Evolutionary conservation across 2,797 vertebrate species (phyloP), one percentile per base, ranked within the genome.

Genomic region (Onychomys leucogaster): DNA sequence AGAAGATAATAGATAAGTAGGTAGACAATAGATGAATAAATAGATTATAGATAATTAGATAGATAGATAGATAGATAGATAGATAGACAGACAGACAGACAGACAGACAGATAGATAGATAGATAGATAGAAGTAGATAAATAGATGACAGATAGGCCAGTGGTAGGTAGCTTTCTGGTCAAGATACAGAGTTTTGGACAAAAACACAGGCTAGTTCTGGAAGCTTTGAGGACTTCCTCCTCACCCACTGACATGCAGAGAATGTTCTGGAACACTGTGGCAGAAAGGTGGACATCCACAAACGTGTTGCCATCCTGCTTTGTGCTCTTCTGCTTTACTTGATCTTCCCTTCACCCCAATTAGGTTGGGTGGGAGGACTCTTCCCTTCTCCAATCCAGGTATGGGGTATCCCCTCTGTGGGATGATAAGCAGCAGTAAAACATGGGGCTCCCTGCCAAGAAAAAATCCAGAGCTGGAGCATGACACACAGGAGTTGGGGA

Each of bases 321-420:
- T 4, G 1, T 27, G 63, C 25, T 43, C 0, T 13, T 41, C 76
- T 67, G 7, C 83, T 46, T 59, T n/a, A 4, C 17, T 41, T 14
- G 10, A 37, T 27, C 69, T 85, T 34, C 85, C n/a, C 94, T 71
- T 37, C 27, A 46, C 27, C 23, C 43, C 6, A 0, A 3, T 2
- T 21, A 19, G 27, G 12, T 5, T 78, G 5, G 29, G 25, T 7
- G 0, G 27, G 16, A 25, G 29, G 32, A 2, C 27, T 46, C 57
- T 61, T 77, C 49, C 57, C 3, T 17, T 12, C 21, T n/a, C 63
- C n/a, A 5, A 11, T 65, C 57, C 14, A 14, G 2, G 13, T 41
- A 1, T 1, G 17, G 55, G 14, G 55, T 5, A 9, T 59, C 32
- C 16, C 2, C 43, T 41, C 4, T 2, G 34, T 9, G 5, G 0